Evolutionary conservation across 2,888 invertebrate species (phyloP).

Genomic region (Craniophora ligustri): DNA sequence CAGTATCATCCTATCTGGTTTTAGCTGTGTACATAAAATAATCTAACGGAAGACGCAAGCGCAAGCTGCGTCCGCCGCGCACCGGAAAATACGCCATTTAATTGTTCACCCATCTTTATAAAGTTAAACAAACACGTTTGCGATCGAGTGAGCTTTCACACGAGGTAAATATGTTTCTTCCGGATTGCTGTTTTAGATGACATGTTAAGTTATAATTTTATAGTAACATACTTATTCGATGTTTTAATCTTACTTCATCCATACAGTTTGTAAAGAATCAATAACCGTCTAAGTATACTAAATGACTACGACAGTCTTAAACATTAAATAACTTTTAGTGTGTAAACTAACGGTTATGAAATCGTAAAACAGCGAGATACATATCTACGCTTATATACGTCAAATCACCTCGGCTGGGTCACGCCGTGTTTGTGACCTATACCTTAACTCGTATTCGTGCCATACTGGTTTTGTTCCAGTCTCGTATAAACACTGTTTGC

Average conservation of each 20-base stretch:
- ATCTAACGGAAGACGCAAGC: slow-evolving; percentile 70
- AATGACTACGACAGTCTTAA: slow-evolving; percentile 8
- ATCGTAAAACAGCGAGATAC: slow-evolving; percentile 65
- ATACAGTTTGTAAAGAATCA: too few species aligned
- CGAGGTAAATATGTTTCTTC: slow-evolving; percentile 4
- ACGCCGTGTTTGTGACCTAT: slow-evolving; percentile 81
- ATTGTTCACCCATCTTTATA: slow-evolving; percentile 54
- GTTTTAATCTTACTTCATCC: too few species aligned
- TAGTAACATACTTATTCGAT: too few species aligned
- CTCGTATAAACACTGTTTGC: slow-evolving; percentile 37
- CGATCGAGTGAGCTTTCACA: slow-evolving; percentile 11
- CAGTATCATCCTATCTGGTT: slow-evolving; percentile 33
- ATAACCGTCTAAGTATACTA: too few species aligned
- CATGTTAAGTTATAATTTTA: not conserved
- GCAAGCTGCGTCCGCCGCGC: slow-evolving; percentile 75
- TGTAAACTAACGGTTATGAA: slow-evolving; percentile 65
- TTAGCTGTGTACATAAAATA: slow-evolving; percentile 46
- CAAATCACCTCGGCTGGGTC: slow-evolving; percentile 72
- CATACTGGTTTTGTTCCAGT: slow-evolving; percentile 79
- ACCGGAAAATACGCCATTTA: slow-evolving; percentile 65
- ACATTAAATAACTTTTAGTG: slow-evolving; percentile 35
- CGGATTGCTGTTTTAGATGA: not conserved
- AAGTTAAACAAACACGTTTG: slow-evolving; percentile 20
- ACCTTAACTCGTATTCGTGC: slow-evolving; percentile 74
- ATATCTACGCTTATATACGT: slow-evolving; percentile 65